Evolutionary conservation across 2,113 vertebrate genomes (phyloP).

Genomic region (Meles meles): DNA sequence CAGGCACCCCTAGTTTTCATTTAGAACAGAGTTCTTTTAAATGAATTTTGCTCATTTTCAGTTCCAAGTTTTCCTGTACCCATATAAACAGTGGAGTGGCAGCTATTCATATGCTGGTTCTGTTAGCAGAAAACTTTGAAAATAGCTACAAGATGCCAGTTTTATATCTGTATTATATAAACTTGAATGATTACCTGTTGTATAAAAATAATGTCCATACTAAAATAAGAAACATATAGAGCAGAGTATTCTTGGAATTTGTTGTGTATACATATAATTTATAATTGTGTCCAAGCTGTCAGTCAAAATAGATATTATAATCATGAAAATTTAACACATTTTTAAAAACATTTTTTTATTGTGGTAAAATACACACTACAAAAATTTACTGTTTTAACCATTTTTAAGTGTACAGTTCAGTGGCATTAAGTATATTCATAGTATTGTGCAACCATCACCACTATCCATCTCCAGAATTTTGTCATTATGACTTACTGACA

Average conservation of each 20-base stretch:
- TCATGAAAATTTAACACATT: background rate
- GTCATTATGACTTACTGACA: background rate
- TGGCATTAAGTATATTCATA: background rate
- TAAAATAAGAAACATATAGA: background rate
- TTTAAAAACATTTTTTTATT: background rate
- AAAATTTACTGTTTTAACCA: too few species aligned
- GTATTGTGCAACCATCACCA: background rate
- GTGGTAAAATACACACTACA: too few species aligned
- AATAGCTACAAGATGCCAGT: background rate
- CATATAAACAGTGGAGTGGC: background rate
- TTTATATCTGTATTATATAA: background rate
- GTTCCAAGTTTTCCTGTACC: background rate
- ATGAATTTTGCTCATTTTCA: background rate
- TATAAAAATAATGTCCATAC: background rate
- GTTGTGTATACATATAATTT: background rate
- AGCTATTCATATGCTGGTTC: background rate
- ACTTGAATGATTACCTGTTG: background rate
- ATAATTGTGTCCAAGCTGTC: background rate
- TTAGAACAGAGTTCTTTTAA: conserved; percentile 1
- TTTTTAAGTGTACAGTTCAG: too few species aligned
- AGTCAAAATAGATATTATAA: background rate
- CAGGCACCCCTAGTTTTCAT: background rate
- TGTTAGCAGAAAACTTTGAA: background rate
- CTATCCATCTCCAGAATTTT: background rate
- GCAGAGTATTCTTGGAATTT: background rate